Conservation (phyloP, 1,140 invertebrate species). For the Drosophila funebris region DNA sequence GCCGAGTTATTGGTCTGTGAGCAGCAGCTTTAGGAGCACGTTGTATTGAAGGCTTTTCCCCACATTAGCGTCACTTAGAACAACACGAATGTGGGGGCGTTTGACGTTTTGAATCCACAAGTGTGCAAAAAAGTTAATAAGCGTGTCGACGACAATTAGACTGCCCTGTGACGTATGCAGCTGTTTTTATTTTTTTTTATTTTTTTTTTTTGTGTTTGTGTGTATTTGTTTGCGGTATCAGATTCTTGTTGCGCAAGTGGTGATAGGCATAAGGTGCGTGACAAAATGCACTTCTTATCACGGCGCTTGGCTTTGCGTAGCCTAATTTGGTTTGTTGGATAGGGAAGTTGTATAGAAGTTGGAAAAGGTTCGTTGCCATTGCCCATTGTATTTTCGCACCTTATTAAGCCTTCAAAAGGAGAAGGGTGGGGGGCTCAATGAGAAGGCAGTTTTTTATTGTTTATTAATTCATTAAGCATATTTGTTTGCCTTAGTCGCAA, state of each 20-base stretch:
- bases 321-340: constrained; percentile 37
- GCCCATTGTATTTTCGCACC: constrained; percentile 48
- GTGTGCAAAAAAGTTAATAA: constrained; percentile 59
- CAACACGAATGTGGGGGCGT: constrained; percentile 5
- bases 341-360: neutral
- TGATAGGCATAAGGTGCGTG: constrained; percentile 52
- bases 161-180: constrained; percentile 1
- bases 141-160: constrained; percentile 38
- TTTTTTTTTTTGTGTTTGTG: neutral
- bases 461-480: constrained; percentile 63
- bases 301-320: constrained; percentile 38
- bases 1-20: neutral
- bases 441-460: constrained; percentile 26
- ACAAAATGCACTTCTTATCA: constrained; percentile 70
- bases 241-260: constrained; percentile 3
- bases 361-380: constrained; percentile 2
- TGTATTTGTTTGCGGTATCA: constrained; percentile 7
- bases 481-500: constrained; percentile 15
- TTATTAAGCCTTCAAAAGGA: constrained; percentile 40
- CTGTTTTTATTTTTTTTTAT: neutral
- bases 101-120: constrained; percentile 47
- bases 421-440: neutral
- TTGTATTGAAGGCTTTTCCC: constrained; percentile 10
- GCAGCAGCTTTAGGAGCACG: neutral
- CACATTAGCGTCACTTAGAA: constrained; percentile 11